phyloP scores from a whole-genome alignment of 2,888 invertebrate genomes.

The Cantharis lateralis region DNA sequence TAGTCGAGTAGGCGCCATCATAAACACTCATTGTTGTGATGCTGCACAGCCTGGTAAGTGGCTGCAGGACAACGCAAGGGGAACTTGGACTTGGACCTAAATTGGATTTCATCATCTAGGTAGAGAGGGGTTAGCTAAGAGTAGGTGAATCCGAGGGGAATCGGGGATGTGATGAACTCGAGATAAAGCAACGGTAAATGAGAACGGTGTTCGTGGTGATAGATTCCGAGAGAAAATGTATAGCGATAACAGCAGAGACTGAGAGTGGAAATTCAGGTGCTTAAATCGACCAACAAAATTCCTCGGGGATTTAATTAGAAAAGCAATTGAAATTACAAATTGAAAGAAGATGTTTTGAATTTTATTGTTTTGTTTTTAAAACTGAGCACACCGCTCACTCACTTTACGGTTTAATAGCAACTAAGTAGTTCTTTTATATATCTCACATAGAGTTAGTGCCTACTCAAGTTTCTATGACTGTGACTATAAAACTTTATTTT shows the following conservation, averaged over 20 bases:
- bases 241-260: constrained; percentile 36
- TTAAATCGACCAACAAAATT: constrained; percentile 33
- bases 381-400: neutral
- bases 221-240: constrained; percentile 41
- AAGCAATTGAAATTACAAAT: neutral
- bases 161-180: constrained; percentile 45
- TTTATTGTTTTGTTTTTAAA: constrained; percentile 1
- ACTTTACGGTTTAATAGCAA: neutral
- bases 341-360: neutral
- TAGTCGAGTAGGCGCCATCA: constrained; percentile 59
- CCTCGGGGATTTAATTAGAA: neutral
- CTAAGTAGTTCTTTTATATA: constrained; percentile 5
- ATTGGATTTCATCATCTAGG: constrained; percentile 53
- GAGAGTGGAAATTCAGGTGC: constrained; percentile 44
- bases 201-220: constrained; percentile 48
- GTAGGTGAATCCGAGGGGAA: constrained; percentile 46
- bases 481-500: constrained; percentile 4
- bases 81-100: constrained; percentile 46
- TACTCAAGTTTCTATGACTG: constrained; percentile 5
- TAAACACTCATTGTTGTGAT: constrained; percentile 59
- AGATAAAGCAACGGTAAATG: constrained; percentile 50
- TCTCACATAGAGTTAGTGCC: neutral
- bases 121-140: constrained; percentile 24
- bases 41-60: constrained; percentile 48
- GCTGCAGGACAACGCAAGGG: constrained; percentile 39